Percentiles rank a stretch among this genome's conserved stretches.
Conservation (phyloP, 2,113 vertebrate species). For the Leiothrix lutea region DNA sequence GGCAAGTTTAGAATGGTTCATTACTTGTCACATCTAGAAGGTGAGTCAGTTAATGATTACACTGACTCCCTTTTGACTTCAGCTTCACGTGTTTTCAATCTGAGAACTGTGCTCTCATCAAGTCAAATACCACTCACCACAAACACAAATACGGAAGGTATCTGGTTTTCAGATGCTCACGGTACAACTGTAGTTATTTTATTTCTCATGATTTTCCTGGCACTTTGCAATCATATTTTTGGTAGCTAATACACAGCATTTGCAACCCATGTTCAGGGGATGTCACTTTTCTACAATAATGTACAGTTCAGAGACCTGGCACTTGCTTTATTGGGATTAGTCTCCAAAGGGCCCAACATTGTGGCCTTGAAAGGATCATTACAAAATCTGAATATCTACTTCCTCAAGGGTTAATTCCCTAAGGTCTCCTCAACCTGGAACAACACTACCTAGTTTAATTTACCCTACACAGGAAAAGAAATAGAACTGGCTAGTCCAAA, state of each 20-base stretch:
- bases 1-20: conserved; percentile 72
- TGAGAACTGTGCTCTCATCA: background rate
- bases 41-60: conserved; percentile 68
- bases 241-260: background rate
- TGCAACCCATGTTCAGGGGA: accelerated
- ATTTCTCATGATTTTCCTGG: background rate
- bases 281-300: background rate
- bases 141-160: background rate
- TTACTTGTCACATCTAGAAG: conserved; percentile 75
- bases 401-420: background rate
- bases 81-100: conserved; percentile 33
- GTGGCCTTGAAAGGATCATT: background rate
- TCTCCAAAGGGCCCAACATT: background rate
- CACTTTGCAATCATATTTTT: background rate
- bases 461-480: background rate
- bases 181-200: background rate
- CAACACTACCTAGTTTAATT: background rate
- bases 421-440: background rate
- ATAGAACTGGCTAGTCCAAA: background rate
- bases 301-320: background rate
- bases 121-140: background rate
- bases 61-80: conserved; percentile 44
- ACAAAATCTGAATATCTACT: background rate
- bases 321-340: background rate
- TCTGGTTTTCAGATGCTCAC: background rate